Evolutionary conservation across 2,797 vertebrate species (phyloP).

Genomic region (Sebastes matsubarae): DNA sequence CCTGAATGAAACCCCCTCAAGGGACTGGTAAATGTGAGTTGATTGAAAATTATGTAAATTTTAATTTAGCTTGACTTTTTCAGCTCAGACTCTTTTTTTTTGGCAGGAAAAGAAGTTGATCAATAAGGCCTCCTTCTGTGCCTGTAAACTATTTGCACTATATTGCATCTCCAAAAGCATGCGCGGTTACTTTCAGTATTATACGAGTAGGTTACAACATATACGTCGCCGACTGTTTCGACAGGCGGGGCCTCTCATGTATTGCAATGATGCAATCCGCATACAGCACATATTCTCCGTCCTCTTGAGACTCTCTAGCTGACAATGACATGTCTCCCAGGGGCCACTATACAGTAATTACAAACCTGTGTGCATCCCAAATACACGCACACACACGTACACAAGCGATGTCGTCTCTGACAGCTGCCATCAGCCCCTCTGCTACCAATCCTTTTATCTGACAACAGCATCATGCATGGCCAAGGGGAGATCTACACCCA

Average conservation of each 20-base stretch:
- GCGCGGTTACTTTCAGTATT: not conserved
- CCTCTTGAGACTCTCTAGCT: conserved; percentile 19
- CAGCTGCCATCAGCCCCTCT: conserved; percentile 42
- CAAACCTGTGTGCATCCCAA: conserved; percentile 9
- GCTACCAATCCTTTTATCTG: conserved; percentile 57
- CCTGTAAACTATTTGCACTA: not conserved
- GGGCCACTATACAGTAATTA: conserved; percentile 40
- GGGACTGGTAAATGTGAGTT: not conserved
- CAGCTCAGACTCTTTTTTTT: not conserved
- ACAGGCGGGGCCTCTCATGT: not conserved
- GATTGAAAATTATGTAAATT: conserved; percentile 16
- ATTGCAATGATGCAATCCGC: conserved; percentile 6
- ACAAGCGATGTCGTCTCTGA: conserved; percentile 1
- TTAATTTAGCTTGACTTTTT: not conserved
- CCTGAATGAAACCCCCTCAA: not conserved
- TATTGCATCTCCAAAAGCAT: not conserved
- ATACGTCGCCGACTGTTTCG: not conserved
- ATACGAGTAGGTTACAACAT: not conserved
- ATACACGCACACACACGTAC: not conserved
- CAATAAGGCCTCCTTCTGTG: not conserved
- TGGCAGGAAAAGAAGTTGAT: not conserved
- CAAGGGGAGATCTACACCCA: conserved; percentile 34
- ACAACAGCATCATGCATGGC: conserved; percentile 48
- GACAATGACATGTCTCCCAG: conserved; percentile 18
- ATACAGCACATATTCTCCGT: not conserved